Evolutionary conservation across 2,113 vertebrate genomes (phyloP).

Genomic region (Rhagologus leucostigma): DNA sequence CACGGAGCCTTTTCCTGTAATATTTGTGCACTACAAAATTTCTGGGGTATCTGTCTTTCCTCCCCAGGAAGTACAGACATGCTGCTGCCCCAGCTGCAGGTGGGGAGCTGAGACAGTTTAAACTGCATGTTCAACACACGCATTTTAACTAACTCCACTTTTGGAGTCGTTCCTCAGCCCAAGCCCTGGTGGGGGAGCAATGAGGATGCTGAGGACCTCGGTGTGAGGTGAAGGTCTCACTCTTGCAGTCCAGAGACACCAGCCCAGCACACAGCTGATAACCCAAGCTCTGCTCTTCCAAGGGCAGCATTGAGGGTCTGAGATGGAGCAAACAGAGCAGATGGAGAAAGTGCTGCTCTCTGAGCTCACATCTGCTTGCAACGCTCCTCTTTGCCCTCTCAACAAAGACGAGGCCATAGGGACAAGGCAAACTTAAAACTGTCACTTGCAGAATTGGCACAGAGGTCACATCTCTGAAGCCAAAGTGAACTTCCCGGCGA

Average conservation of each 20-base stretch:
- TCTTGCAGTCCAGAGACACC: neutral
- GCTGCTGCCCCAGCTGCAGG: accelerated
- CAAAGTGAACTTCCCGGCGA: neutral
- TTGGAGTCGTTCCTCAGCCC: neutral
- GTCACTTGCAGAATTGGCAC: neutral
- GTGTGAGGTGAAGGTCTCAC: neutral
- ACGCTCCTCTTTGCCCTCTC: accelerated
- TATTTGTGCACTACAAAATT: neutral
- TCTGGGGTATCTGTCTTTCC: neutral
- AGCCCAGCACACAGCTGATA: neutral
- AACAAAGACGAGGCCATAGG: neutral
- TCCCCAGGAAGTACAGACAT: neutral
- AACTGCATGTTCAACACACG: neutral
- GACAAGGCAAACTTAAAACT: neutral
- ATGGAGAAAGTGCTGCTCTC: neutral
- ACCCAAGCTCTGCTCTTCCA: neutral
- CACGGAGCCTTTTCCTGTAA: neutral
- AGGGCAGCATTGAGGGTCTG: neutral
- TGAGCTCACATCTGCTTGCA: neutral
- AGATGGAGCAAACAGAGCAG: neutral
- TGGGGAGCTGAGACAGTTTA: neutral
- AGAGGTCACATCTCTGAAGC: neutral
- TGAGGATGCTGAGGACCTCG: neutral
- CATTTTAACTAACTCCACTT: neutral
- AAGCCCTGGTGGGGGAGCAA: neutral